phyloP scores from a whole-genome alignment of 1,140 invertebrate species.

The Nixonia krombeini region DNA sequence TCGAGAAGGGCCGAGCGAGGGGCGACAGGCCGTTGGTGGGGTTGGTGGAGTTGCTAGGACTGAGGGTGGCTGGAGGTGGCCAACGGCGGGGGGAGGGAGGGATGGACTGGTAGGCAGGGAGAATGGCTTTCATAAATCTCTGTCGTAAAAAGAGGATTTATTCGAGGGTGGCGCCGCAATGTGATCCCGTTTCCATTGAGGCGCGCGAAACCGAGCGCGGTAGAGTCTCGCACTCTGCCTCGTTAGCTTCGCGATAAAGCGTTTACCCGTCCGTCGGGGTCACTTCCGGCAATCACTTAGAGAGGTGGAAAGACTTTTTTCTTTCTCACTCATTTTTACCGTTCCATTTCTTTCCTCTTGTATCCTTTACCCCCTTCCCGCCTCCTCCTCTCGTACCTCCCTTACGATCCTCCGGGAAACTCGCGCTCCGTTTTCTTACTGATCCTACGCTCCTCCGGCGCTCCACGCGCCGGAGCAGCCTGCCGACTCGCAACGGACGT shows the following conservation, averaged over 20 bases:
- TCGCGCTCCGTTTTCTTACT: background rate
- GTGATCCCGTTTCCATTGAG: constrained; percentile 55
- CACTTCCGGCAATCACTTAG: constrained; percentile 65
- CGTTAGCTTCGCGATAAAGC: constrained; percentile 66
- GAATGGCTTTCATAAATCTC: constrained; percentile 70
- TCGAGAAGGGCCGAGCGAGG: constrained; percentile 24
- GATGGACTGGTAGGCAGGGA: constrained; percentile 27
- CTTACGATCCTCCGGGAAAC: background rate
- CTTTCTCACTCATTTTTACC: constrained; percentile 5
- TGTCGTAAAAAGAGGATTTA: constrained; percentile 70
- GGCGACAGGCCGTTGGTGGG: constrained; percentile 14
- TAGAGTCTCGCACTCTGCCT: constrained; percentile 53
- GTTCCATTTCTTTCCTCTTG: too few species aligned
- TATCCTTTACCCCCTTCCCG: too few species aligned
- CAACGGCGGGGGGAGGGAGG: constrained; percentile 15
- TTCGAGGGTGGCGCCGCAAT: constrained; percentile 52
- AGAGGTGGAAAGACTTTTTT: constrained; percentile 34
- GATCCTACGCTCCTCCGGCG: constrained; percentile 6
- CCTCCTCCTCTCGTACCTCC: constrained; percentile 10
- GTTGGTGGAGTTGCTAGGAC: constrained; percentile 15
- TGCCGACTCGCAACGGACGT: constrained; percentile 1
- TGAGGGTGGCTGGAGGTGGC: constrained; percentile 11
- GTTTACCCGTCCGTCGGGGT: constrained; percentile 59
- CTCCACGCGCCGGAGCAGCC: background rate
- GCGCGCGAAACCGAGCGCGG: constrained; percentile 54